Conservation (phyloP, 2,797 vertebrate species). For the Ambastaia sidthimunki region DNA sequence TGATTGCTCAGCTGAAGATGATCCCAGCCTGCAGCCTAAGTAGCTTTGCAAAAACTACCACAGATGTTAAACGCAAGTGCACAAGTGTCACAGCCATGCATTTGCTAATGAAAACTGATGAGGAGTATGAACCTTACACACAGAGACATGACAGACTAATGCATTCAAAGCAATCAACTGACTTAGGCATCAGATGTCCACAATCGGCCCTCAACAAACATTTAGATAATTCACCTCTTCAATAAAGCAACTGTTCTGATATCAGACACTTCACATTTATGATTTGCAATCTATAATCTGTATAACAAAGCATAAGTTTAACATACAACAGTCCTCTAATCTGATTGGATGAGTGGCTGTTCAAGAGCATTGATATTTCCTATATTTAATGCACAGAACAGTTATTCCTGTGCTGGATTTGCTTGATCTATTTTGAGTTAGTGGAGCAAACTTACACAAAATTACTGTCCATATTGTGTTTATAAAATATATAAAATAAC, state of each 20-base stretch:
- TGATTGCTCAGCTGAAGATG: neutral
- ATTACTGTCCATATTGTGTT: neutral
- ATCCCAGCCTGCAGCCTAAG: neutral
- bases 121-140: neutral
- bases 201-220: slow-evolving; percentile 1
- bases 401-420: no score
- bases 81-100: neutral
- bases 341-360: no score
- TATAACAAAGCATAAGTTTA: no score
- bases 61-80: neutral
- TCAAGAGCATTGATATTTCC: no score
- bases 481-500: neutral
- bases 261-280: neutral
- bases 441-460: neutral
- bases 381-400: no score
- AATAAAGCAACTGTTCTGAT: slow-evolving; percentile 18
- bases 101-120: neutral
- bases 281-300: neutral
- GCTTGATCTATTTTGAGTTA: no score
- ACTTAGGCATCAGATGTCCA: slow-evolving; percentile 6
- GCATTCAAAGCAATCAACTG: slow-evolving; percentile 9
- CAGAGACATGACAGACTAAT: slow-evolving; percentile 8
- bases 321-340: no score
- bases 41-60: slow-evolving; percentile 1
- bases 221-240: slow-evolving; percentile 13